Evolutionary conservation across 2,888 invertebrate species (phyloP).

Genomic region (Panzeria rudis): DNA sequence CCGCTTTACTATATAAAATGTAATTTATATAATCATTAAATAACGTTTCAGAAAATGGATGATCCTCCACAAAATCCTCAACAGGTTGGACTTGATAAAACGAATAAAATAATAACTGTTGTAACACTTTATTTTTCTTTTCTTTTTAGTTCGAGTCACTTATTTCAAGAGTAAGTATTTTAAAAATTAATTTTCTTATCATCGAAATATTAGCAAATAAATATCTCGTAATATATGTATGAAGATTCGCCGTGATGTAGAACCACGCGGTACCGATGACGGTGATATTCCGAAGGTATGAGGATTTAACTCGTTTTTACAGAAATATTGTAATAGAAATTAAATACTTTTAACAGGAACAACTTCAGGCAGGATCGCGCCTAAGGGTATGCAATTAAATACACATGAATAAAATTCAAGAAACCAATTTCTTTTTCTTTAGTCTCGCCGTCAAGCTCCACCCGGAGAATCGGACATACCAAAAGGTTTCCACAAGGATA

Average conservation of each 20-base stretch:
- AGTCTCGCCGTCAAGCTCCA: constrained; percentile 48
- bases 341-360: constrained; percentile 1
- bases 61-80: constrained; percentile 28
- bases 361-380: not conserved
- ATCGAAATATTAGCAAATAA: not conserved
- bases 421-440: not conserved
- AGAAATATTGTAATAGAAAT: not conserved
- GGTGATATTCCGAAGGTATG: constrained; percentile 35
- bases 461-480: constrained; percentile 27
- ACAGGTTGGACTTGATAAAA: constrained; percentile 21
- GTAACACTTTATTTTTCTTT: not conserved
- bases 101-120: not conserved
- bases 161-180: constrained; percentile 36
- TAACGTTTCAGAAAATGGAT: constrained; percentile 39
- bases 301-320: not conserved
- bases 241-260: constrained; percentile 32
- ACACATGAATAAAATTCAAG: not conserved
- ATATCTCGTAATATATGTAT: not conserved
- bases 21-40: not conserved
- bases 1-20: no score
- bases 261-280: not conserved
- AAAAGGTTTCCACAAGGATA: not conserved
- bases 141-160: constrained; percentile 10
- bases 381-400: constrained; percentile 23
- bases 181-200: not conserved